Evolutionary conservation across 23 tunicate species (phyloP), one percentile per base, ranked within the genome.

Genomic region (Ascidia mentula): DNA sequence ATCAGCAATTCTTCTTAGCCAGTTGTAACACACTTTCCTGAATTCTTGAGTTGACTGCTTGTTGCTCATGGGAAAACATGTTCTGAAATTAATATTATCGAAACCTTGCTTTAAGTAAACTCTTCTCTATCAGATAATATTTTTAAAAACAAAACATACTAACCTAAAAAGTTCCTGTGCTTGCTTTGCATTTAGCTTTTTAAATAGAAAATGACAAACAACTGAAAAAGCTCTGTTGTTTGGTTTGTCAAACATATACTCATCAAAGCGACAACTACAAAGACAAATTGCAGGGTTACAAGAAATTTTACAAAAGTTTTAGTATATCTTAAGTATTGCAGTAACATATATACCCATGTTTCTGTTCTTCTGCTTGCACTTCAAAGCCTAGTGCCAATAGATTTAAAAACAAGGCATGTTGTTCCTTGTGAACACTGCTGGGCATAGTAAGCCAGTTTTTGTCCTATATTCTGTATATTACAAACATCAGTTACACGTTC

Each of bases 221-320:
- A 86, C 90, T 28, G 72, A 78, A 79, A 86, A 85, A 34, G 83
- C 89, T 26, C 84, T 30, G 24, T 86, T 86, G 90, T 86, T 86
- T 59, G 90, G 90, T 40, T 72, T 86, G 60, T 79, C 80, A 79
- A 86, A 86, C 84, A 65, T 86, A 36, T 53, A 69, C 53, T 72
- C 84, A 72, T 79, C 80, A 39, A 79, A 72, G 18, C 74, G 80
- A 40, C 90, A 86, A 20, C 84, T 86, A 32, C 6, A 35, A 85
- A 15, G 70, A 70, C 15, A 71, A 26, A 3, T 2, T 18, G 2
- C 12, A 3, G 38, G 35, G 30, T 71, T 28, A 71, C 31, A 71
- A 35, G 8, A 71, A 28, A 7, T 69, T n/a, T n/a, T n/a, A 45
- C 60, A 45, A 15, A 15, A 45, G 18, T 18, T 15, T 18, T 18